These are phyloP conservation scores for Ptychobarbus kaznakovi DNA, from an alignment of 2,797 vertebrate species.

Conservation along the genomic window DNA sequence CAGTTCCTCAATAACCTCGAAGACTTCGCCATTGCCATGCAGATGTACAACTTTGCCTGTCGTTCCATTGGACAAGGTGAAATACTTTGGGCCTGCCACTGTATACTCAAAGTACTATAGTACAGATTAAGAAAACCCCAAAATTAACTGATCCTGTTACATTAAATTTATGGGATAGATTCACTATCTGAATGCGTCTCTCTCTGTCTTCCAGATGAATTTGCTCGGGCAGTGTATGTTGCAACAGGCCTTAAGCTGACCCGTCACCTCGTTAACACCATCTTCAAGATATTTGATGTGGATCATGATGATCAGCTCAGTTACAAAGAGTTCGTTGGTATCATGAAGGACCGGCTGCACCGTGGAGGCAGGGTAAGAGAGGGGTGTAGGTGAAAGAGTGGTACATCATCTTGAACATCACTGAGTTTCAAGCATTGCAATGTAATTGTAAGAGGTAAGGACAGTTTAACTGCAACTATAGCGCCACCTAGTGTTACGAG, in stretches of 20 bases:
- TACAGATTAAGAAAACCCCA: not conserved
- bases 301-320: conserved; percentile 97
- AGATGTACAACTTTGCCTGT: conserved; percentile 99
- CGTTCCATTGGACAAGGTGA: conserved; percentile 96
- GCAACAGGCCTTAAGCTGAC: conserved; percentile 96
- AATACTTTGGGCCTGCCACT: not conserved
- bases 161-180: not conserved
- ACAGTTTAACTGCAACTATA: not conserved
- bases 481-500: conserved; percentile 69
- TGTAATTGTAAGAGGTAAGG: not conserved
- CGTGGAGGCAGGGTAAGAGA: conserved; percentile 90
- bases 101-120: not conserved
- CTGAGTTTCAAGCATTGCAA: not conserved
- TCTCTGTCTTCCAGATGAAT: conserved; percentile 85
- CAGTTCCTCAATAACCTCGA: conserved; percentile 99
- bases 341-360: conserved; percentile 98
- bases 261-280: conserved; percentile 94
- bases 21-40: conserved; percentile 98
- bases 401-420: not conserved
- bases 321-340: conserved; percentile 98
- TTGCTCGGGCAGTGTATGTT: conserved; percentile 96
- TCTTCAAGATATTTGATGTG: conserved; percentile 99
- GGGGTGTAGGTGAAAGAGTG: not conserved
- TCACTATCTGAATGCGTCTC: not conserved
- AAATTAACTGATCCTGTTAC: not conserved